Evolutionary conservation across 2,113 vertebrate genomes (phyloP).

Genomic region (Probosciger aterrimus): DNA sequence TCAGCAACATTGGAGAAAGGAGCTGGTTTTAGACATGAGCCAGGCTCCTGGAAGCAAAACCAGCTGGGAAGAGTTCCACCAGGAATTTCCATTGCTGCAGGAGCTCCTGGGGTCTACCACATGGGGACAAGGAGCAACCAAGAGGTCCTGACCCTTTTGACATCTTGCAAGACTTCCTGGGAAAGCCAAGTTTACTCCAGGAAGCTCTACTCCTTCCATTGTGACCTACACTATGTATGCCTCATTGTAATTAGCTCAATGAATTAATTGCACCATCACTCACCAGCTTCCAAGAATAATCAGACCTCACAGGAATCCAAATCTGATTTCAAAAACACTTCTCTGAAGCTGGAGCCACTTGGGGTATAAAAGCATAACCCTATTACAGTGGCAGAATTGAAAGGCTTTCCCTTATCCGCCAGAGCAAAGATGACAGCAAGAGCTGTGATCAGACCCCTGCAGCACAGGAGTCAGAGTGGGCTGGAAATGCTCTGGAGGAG

Average conservation of each 20-base stretch:
- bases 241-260: background rate
- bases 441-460: background rate
- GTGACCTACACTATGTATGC: fast-evolving
- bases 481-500: background rate
- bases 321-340: background rate
- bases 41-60: background rate
- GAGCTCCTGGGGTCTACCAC: background rate
- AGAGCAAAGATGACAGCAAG: background rate
- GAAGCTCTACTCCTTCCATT: background rate
- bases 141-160: background rate
- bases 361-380: background rate
- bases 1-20: background rate
- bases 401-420: background rate
- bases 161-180: background rate
- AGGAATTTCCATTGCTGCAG: background rate
- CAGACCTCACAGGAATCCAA: background rate
- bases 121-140: fast-evolving
- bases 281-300: constrained; percentile 24
- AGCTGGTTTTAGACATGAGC: fast-evolving
- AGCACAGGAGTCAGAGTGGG: fast-evolving
- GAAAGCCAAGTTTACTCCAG: background rate
- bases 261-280: background rate
- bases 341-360: background rate
- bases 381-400: background rate
- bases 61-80: background rate